phyloP scores from a whole-genome alignment of 2,113 vertebrate species.

The Noctilio leporinus region DNA sequence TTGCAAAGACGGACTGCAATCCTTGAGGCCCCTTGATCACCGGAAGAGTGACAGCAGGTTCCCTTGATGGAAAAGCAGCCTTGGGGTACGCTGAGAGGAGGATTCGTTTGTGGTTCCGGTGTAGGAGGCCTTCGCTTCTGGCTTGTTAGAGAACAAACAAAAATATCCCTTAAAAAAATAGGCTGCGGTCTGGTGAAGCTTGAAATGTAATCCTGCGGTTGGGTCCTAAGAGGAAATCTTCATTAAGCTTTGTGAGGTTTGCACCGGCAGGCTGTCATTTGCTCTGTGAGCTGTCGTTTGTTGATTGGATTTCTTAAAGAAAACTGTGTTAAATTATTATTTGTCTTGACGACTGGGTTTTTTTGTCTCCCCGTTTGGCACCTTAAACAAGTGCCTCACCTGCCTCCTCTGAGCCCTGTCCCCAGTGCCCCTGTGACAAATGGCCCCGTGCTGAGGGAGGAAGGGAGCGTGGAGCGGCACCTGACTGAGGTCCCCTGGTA shows the following conservation, averaged over 20 bases:
- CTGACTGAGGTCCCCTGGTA: background rate
- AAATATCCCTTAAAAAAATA: slow-evolving; percentile 45
- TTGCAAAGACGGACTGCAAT: background rate
- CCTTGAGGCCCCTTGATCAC: background rate
- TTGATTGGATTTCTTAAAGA: background rate
- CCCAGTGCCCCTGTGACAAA: background rate
- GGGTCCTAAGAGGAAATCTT: slow-evolving; percentile 28
- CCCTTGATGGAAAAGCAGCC: slow-evolving; percentile 35
- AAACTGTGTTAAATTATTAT: background rate
- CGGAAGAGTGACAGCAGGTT: background rate
- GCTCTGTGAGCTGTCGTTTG: background rate
- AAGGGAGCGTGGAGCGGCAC: background rate
- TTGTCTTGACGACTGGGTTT: background rate
- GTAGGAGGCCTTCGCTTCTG: slow-evolving; percentile 25
- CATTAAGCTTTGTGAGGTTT: background rate
- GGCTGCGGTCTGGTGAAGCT: background rate
- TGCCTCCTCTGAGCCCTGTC: background rate
- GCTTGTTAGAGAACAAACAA: slow-evolving; percentile 60
- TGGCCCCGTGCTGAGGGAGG: background rate
- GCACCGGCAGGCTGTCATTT: background rate
- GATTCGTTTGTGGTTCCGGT: slow-evolving; percentile 23
- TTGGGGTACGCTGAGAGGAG: slow-evolving; percentile 7
- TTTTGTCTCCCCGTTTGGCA: background rate
- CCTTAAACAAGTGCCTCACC: background rate
- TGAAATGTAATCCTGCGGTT: slow-evolving; percentile 44